Evolutionary conservation across 2,113 vertebrate species (phyloP).

Genomic region (Phalacrocorax carbo): DNA sequence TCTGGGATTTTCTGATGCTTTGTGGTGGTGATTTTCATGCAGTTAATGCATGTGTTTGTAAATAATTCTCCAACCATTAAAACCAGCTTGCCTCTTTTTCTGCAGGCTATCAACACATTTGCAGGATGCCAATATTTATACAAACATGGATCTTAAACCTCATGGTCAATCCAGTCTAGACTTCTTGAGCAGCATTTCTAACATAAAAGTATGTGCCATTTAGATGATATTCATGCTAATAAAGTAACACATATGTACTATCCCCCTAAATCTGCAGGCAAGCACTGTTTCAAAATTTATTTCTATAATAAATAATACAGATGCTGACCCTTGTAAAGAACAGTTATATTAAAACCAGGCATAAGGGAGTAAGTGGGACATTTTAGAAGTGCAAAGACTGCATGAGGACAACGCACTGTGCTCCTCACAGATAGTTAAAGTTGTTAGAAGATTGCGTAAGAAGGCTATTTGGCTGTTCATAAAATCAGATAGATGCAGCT

Average conservation of each 20-base stretch:
- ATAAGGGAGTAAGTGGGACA: not conserved
- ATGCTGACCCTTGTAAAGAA: conserved; percentile 15
- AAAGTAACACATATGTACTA: not conserved
- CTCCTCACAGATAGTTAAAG: not conserved
- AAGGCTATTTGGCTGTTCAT: not conserved
- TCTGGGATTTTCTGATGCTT: not conserved
- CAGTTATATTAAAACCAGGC: conserved; percentile 21
- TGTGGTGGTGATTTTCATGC: not conserved
- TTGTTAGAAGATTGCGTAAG: not conserved
- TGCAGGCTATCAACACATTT: not conserved
- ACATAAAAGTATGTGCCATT: not conserved
- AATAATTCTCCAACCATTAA: conserved; percentile 13
- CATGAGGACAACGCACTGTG: not conserved
- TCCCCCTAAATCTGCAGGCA: not conserved
- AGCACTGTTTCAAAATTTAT: not conserved
- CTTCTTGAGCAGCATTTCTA: conserved; percentile 1
- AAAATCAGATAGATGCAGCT: not conserved
- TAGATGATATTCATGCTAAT: not conserved
- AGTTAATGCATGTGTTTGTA: not conserved
- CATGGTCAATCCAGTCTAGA: not conserved
- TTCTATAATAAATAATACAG: not conserved
- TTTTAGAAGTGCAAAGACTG: not conserved
- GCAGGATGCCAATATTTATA: not conserved
- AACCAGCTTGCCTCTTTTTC: conserved; percentile 31
- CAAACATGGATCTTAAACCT: not conserved